Base-by-base conservation (phyloP, 2,888 invertebrate species). In the Abscondita cerata region DNA sequence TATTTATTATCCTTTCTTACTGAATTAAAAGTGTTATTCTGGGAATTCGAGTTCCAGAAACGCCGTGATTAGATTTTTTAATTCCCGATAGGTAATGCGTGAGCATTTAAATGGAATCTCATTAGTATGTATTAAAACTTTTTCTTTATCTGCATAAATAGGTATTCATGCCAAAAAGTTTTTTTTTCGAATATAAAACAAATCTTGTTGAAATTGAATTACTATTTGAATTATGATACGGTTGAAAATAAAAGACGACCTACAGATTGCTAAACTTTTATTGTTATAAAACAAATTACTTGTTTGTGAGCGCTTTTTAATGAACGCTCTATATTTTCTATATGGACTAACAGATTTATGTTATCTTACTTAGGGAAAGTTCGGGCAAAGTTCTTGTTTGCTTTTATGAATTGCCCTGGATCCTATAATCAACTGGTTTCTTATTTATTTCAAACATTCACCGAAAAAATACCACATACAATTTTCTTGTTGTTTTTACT, bases 71-170 rank as follows among this genome's bases (percentile, higher is more conserved):
- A 52, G 54, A 57, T 52, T 62, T 48, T 58, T 58, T 58, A 62
- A 62, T 62, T 52, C 51, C 11, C 13, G 56, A 41, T 52, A n/a
- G n/a, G n/a, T n/a, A 58, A 58, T 44, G 34, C 31, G 40, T 19
- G 47, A 20, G 40, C 34, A 54, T 41, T 54, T 25, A 25, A 25
- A 25, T 25, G 6, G 6, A 6, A 25, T 41, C 62, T 62, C 58
- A 58, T 62, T 62, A 58, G 53, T 62, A 62, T 62, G 62, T 62
- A 62, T 62, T 60, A 60, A 60, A 59, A 51, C 51, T 13, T 18
- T 46, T 51, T 19, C 47, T 52, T 59, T 60, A 53, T 59, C 53
- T 50, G 18, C 15, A 34, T n/a, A n/a, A n/a, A n/a, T n/a, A n/a
- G n/a, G n/a, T n/a, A n/a, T n/a, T n/a, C n/a, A n/a, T n/a, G n/a